Percentiles rank a stretch among this genome's conserved stretches.
phyloP scores from a whole-genome alignment of 1,140 invertebrate genomes.

The Argopecten irradians region DNA sequence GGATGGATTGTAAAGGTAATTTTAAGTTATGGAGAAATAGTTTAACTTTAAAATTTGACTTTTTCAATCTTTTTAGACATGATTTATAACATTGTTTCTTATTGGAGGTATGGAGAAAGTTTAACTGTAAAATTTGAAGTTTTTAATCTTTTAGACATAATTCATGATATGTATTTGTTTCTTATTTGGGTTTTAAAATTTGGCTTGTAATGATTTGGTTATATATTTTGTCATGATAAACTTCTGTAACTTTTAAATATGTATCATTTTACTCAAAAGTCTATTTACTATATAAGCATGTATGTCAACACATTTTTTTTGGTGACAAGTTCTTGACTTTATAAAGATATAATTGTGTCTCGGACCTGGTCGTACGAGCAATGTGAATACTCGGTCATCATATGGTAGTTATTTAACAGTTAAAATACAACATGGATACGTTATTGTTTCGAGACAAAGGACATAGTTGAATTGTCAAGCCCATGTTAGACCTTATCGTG shows the following conservation, averaged over 20 bases:
- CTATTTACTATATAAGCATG: background rate
- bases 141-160: background rate
- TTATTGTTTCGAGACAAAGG: slow-evolving; percentile 1
- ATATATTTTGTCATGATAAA: background rate
- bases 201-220: background rate
- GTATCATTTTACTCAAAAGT: background rate
- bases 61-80: too few relatives aligned
- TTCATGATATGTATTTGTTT: background rate
- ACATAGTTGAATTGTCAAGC: background rate
- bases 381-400: background rate
- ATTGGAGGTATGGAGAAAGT: background rate
- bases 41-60: background rate
- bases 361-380: background rate
- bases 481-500: background rate
- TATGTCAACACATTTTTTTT: background rate
- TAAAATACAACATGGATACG: slow-evolving; percentile 1
- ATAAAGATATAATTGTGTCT: background rate
- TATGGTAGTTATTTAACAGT: background rate
- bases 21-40: background rate
- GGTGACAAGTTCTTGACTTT: background rate
- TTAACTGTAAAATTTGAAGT: background rate
- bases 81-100: background rate
- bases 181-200: background rate
- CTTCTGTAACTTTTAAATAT: background rate
- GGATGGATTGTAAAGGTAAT: background rate